phyloP scores from a whole-genome alignment of 2,797 vertebrate species.

The Hirundo rustica region DNA sequence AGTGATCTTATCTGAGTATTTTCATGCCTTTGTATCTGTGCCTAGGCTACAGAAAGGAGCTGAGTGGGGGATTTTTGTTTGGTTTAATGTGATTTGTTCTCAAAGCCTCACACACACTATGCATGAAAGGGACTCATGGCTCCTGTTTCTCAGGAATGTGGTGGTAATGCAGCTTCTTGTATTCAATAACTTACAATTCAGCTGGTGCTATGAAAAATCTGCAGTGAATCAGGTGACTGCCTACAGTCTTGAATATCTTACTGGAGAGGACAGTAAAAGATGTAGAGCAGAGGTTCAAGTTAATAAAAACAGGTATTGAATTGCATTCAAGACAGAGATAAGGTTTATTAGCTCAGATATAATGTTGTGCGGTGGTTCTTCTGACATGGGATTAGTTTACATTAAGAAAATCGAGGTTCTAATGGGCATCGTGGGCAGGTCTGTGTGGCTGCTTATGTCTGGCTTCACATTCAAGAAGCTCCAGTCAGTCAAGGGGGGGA shows the following conservation, averaged over 20 bases:
- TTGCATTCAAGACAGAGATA: not conserved
- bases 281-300: not conserved
- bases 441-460: not conserved
- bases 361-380: not conserved
- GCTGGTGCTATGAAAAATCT: not conserved
- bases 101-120: not conserved
- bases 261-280: not conserved
- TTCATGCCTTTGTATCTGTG: not conserved
- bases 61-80: not conserved
- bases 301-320: not conserved
- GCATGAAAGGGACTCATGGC: not conserved
- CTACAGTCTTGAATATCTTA: not conserved
- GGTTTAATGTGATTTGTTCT: not conserved
- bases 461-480: not conserved
- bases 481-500: no score
- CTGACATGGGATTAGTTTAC: not conserved
- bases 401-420: not conserved
- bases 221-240: not conserved
- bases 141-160: not conserved
- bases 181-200: not conserved
- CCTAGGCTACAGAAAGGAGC: not conserved
- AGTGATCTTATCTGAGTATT: not conserved
- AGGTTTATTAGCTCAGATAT: not conserved
- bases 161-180: not conserved
- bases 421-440: not conserved